Evolutionary conservation across 2,797 vertebrate genomes (phyloP).

Genomic region (Alcedo quadribrachys): DNA sequence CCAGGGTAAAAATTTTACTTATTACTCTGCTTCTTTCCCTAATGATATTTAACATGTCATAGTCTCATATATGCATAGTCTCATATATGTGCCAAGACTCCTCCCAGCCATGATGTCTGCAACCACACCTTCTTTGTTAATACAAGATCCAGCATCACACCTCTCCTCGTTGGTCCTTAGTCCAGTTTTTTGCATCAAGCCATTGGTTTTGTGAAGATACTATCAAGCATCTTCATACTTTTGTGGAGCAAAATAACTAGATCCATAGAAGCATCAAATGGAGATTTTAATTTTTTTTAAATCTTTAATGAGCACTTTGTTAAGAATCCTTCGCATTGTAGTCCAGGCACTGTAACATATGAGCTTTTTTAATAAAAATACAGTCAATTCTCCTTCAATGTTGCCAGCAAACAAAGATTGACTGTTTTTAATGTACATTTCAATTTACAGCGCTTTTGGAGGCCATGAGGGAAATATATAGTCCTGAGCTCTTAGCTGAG

Average conservation of each 20-base stretch:
- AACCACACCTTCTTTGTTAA: no score
- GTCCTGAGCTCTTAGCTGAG: conserved; percentile 67
- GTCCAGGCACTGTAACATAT: background rate
- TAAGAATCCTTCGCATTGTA: background rate
- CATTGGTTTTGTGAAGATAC: background rate
- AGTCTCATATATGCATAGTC: no score
- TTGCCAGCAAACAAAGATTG: conserved; percentile 65
- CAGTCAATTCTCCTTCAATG: conserved; percentile 24
- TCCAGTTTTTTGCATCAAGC: background rate
- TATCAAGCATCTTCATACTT: background rate
- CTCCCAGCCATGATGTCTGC: no score
- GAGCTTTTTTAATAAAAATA: conserved; percentile 62
- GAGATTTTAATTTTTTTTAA: background rate
- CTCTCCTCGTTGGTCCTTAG: background rate
- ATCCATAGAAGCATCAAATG: background rate
- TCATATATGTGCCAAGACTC: no score
- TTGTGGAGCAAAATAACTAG: background rate
- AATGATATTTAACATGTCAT: no score
- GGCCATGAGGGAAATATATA: conserved; percentile 66
- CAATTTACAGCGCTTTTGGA: conserved; percentile 68
- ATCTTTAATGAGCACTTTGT: conserved; percentile 10
- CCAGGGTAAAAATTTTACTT: no score
- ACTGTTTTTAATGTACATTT: conserved; percentile 74
- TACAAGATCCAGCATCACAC: no score
- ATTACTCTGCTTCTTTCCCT: no score